Evolutionary conservation across 2,797 vertebrate genomes (phyloP).

Genomic region (Amblyraja radiata): DNA sequence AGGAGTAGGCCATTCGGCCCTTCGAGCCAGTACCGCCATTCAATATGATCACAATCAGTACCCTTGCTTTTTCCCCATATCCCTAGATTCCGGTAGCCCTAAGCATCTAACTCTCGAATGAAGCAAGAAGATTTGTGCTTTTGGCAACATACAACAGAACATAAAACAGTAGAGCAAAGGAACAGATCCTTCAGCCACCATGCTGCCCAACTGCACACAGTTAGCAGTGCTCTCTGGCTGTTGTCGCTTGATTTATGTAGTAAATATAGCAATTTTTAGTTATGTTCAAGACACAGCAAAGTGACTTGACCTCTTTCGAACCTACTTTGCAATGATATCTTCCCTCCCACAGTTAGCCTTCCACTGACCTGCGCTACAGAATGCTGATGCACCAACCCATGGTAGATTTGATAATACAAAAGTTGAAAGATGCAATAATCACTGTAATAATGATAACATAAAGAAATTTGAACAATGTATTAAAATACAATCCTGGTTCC

Average conservation of each 20-base stretch:
- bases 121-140: neutral
- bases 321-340: neutral
- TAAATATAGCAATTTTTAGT: neutral
- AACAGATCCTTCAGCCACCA: too few relatives aligned
- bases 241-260: neutral
- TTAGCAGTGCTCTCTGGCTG: neutral
- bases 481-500: neutral
- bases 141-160: neutral
- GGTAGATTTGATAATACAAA: neutral
- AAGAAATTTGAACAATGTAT: neutral
- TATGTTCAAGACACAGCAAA: neutral
- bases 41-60: too few relatives aligned
- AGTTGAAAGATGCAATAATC: conserved; percentile 22
- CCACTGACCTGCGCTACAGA: neutral
- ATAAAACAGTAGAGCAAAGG: too few relatives aligned
- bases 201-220: too few relatives aligned
- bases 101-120: too few relatives aligned
- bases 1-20: too few relatives aligned
- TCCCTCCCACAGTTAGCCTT: conserved; percentile 18
- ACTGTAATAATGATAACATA: neutral
- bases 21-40: too few relatives aligned
- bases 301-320: neutral
- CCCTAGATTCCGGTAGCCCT: too few relatives aligned
- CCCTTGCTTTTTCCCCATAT: too few relatives aligned
- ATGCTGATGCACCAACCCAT: neutral